Base-by-base conservation (phyloP, 2,888 invertebrate genomes). In the Leptothorax acervorum region DNA sequence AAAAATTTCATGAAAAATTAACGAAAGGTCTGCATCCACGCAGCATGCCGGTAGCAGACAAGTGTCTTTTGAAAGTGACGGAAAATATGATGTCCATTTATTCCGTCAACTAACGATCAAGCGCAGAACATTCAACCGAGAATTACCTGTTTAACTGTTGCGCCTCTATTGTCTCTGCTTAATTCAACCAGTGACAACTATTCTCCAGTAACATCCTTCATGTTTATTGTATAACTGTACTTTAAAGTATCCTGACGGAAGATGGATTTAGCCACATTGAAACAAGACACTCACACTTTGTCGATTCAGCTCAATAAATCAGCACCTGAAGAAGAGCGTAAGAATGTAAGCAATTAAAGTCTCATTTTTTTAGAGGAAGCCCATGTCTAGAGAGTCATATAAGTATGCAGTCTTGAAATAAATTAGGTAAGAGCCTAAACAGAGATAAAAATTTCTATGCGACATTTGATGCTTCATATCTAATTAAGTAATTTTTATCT, bases 181-280 rank as follows among this genome's bases (percentile, higher is more conserved):
- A 76, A 76, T 76, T 65, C 75, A 76, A 65, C 75, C 51, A 65
- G 28, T 76, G 75, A 76, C 75, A 76, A 76, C 75, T 76, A 76
- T 76, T 76, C 75, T 76, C 65, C 65, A 23, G 51, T 51, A 76
- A 65, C 65, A 76, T 76, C 65, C 51, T 65, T 76, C 75, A 76
- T 76, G 51, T 65, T 53, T 65, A 76, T 76, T 76, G 65, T 76
- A 63, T 75, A 75, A 75, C 75, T 76, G 75, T 76, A 51, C 28
- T 28, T 51, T 51, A 65, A 76, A 65, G 23, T 48, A 65, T 65
- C 15, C 23, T 76, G 65, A 65, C 75, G 28, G 75, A 76, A 76
- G 65, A 65, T 65, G 23, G 28, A 76, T 76, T 76, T 39, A 53
- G 12, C 65, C 11, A 39, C 51, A 76, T 65, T 51, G 39, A 76